phyloP scores from a whole-genome alignment of 2,888 invertebrate species.

The Callyntrura sp. region DNA sequence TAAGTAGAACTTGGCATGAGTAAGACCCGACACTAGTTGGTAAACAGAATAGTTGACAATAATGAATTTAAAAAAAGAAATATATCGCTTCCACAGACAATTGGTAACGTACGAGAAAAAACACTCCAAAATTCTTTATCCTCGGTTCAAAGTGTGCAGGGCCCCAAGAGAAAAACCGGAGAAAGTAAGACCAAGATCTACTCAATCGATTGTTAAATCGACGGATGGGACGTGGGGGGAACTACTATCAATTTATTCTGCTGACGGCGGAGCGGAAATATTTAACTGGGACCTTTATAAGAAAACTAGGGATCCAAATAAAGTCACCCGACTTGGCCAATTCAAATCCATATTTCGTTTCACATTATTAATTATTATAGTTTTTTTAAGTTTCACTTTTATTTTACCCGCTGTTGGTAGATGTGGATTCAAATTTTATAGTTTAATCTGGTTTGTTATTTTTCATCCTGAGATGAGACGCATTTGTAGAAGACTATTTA shows the following conservation, averaged over 20 bases:
- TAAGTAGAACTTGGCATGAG: slow-evolving; percentile 69
- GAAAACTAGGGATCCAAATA: neutral
- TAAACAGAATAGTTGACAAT: neutral
- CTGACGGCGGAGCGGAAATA: slow-evolving; percentile 36
- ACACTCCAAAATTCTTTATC: slow-evolving; percentile 48
- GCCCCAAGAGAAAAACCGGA: slow-evolving; percentile 56
- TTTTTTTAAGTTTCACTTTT: neutral
- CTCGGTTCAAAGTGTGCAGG: slow-evolving; percentile 42
- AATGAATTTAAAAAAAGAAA: neutral
- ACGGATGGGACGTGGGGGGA: slow-evolving; percentile 48
- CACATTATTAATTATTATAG: neutral
- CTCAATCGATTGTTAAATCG: neutral
- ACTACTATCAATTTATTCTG: slow-evolving; percentile 46
- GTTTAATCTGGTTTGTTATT: slow-evolving; percentile 43
- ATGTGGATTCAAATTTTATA: slow-evolving; percentile 30
- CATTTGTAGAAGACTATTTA: slow-evolving; percentile 42
- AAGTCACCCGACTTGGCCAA: neutral
- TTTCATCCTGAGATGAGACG: slow-evolving; percentile 59
- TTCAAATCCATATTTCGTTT: neutral
- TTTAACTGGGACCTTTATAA: slow-evolving; percentile 12
- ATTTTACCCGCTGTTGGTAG: neutral
- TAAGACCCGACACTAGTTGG: neutral
- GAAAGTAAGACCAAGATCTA: neutral
- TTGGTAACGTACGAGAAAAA: neutral
- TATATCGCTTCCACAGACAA: slow-evolving; percentile 34